Evolutionary conservation across 2,797 vertebrate species (phyloP), one percentile per base, ranked within the genome.

Genomic region (Xenopus petersii): DNA sequence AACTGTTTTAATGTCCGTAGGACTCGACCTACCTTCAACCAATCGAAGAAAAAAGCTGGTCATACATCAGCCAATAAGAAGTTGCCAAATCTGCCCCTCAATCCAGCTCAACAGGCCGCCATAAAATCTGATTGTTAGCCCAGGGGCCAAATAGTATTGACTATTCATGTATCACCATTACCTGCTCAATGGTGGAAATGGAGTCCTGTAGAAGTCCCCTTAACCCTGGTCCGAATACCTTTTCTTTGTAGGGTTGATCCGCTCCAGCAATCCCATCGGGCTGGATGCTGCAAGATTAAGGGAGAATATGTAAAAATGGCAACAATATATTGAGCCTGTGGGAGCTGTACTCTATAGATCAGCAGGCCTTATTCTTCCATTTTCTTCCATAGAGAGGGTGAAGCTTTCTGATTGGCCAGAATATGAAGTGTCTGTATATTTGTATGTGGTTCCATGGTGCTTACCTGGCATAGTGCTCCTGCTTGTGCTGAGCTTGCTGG

Each of bases 171-270:
- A 30, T 30, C 4, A 30, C 2, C 26, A 30, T 30, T 81, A 95
- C 97, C 94, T 99, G 95, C 77, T 98, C 95, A 66, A 99, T 91
- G 80, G 97, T 93, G 80, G 92, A 87, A 66, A 98, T 96, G 15
- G 96, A 99, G 81, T 98, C 94, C 84, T 88, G 93, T 24, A 99
- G 90, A 16, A 98, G 94, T 11, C 90, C 89, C 85, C 91, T 96
- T 72, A 99, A 82, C 1, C 75, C 86, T 90, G 86, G 72, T 81
- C 89, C 69, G 75, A 85, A 75, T 87, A 92, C 81, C 87, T 90
- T 81, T 60, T 86, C 83, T 36, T 85, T 89, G 0, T 82, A 86
- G 21, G 71, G 82, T 4, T 86, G 75, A 60, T 85, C 89, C 67
- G 81, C 88, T 84, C 85, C 88, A 30, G 91, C 82, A 58, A 86